phyloP scores from a whole-genome alignment of 64 coral and sea anemone species.

The Cladopsammia gracilis region DNA sequence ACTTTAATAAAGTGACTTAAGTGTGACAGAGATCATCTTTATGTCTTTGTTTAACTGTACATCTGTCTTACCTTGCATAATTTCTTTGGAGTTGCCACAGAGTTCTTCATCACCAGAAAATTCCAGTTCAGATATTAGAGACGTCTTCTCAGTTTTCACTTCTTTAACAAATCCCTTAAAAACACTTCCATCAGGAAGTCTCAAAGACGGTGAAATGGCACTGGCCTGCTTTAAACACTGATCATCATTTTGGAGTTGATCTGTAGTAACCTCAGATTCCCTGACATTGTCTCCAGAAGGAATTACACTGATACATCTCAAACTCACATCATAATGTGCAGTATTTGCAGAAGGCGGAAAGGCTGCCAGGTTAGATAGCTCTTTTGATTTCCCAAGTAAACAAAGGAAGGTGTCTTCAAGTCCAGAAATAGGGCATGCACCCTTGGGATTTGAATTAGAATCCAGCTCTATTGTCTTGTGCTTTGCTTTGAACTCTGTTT shows the following conservation, averaged over 20 bases:
- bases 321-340: constrained; percentile 7
- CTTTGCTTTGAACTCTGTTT: background rate
- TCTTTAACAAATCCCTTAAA: background rate
- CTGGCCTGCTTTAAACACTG: background rate
- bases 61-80: background rate
- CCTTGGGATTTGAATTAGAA: constrained; percentile 1
- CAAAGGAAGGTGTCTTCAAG: background rate
- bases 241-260: background rate
- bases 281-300: background rate
- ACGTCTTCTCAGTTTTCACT: background rate
- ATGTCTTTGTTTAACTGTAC: background rate
- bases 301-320: background rate
- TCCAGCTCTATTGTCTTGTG: background rate
- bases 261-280: background rate
- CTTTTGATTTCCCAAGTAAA: constrained; percentile 24
- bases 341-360: constrained; percentile 11
- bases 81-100: background rate
- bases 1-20: no score
- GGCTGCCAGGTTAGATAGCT: background rate
- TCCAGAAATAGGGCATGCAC: constrained; percentile 26
- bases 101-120: background rate
- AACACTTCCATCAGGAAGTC: background rate
- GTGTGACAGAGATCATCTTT: no score
- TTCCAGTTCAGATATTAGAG: background rate
- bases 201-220: background rate